Percentiles rank a stretch among this genome's conserved stretches.
These are phyloP conservation scores for Amblyteles armatorius DNA, from an alignment of 2,888 invertebrate species.

Conservation along the genomic window DNA sequence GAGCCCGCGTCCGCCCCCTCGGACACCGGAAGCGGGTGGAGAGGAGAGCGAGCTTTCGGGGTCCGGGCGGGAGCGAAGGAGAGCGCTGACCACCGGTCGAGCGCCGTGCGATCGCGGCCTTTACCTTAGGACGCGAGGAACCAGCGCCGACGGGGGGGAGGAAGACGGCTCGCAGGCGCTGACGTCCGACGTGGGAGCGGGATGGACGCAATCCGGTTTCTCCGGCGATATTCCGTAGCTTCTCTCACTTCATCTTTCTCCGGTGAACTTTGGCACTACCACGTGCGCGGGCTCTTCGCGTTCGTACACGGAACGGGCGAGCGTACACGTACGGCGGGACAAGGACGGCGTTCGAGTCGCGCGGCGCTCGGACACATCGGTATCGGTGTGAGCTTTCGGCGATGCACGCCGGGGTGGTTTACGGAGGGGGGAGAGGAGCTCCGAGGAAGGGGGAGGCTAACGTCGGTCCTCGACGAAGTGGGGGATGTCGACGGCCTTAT, in stretches of 20 bases:
- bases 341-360: slow-evolving; percentile 62
- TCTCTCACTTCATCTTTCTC: slow-evolving; percentile 42
- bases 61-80: slow-evolving; percentile 24
- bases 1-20: slow-evolving; percentile 39
- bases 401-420: slow-evolving; percentile 50
- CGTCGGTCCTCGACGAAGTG: slow-evolving; percentile 28
- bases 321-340: slow-evolving; percentile 61
- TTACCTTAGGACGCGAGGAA: slow-evolving; percentile 1
- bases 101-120: not conserved
- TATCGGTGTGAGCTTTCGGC: slow-evolving; percentile 72
- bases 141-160: slow-evolving; percentile 16
- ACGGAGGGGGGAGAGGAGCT: slow-evolving; percentile 34
- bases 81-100: not conserved
- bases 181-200: slow-evolving; percentile 55
- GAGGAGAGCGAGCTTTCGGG: slow-evolving; percentile 54
- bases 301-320: slow-evolving; percentile 13
- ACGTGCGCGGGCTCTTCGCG: slow-evolving; percentile 14
- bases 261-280: slow-evolving; percentile 57
- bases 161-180: slow-evolving; percentile 38
- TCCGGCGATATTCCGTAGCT: not conserved
- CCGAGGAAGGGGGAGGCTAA: slow-evolving; percentile 15
- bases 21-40: slow-evolving; percentile 43
- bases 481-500: slow-evolving; percentile 64
- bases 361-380: slow-evolving; percentile 65
- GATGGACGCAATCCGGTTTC: slow-evolving; percentile 31